phyloP scores from a whole-genome alignment of 2,888 invertebrate species.

The Diarsia brunnea region DNA sequence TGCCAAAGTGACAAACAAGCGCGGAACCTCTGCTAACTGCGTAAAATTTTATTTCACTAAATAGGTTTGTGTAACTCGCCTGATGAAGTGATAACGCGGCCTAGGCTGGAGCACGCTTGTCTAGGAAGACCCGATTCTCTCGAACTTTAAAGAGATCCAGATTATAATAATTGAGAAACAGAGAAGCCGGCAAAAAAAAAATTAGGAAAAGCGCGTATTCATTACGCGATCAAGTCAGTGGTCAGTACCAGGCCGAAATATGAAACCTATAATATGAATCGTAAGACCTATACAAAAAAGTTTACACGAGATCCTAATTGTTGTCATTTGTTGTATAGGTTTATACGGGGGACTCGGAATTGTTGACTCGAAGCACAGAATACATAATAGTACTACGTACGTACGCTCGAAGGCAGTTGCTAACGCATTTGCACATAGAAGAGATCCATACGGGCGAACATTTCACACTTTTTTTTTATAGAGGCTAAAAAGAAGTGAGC shows the following conservation, averaged over 20 bases:
- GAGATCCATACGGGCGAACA: neutral
- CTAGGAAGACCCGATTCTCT: no score
- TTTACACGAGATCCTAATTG: slow-evolving; percentile 1
- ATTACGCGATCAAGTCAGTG: neutral
- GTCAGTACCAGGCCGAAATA: no score
- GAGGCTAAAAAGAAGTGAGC: neutral
- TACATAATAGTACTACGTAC: no score
- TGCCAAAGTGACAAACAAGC: neutral
- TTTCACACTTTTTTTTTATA: slow-evolving; percentile 1
- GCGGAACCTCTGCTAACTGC: neutral
- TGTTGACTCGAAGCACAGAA: neutral
- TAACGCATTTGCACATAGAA: slow-evolving; percentile 1
- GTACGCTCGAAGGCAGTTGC: neutral
- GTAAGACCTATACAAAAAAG: no score
- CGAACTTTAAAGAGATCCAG: no score
- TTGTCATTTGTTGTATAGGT: neutral
- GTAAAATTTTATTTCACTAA: neutral
- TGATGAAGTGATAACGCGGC: neutral
- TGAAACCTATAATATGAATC: no score
- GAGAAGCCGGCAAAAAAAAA: neutral
- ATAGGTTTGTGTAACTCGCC: neutral
- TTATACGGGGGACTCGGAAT: neutral
- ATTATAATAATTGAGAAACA: neutral
- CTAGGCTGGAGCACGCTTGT: neutral
- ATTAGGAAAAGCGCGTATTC: neutral